These are phyloP conservation scores for Novumbra hubbsi DNA, from an alignment of 2,797 vertebrate species.

Conservation along the genomic window DNA sequence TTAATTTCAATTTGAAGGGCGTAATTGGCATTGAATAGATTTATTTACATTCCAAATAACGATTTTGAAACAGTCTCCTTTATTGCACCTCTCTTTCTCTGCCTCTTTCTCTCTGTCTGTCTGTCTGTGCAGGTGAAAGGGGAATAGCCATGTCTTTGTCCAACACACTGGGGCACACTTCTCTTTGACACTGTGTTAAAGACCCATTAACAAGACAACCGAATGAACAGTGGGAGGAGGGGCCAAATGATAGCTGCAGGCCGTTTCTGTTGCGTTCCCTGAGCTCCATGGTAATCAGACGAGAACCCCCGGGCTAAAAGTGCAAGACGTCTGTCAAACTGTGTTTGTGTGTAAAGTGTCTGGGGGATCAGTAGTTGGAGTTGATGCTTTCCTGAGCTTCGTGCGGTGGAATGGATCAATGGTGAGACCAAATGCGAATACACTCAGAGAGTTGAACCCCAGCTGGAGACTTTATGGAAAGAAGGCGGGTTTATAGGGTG, in stretches of 20 bases:
- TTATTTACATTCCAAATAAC: too few relatives aligned
- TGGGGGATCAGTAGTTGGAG: not conserved
- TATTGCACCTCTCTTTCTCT: not conserved
- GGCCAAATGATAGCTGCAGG: constrained; percentile 18
- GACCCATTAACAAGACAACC: constrained; percentile 68
- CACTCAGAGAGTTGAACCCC: not conserved
- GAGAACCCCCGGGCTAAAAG: not conserved
- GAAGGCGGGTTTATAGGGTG: too few relatives aligned
- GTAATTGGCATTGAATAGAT: too few relatives aligned
- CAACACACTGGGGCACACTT: constrained; percentile 52
- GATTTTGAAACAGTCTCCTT: not conserved
- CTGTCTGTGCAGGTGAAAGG: constrained; percentile 60
- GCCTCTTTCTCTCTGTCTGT: not conserved
- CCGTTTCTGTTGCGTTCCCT: not conserved
- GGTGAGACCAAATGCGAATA: not conserved
- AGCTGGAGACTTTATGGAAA: too few relatives aligned
- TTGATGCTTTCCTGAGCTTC: not conserved
- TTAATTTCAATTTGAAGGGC: too few relatives aligned
- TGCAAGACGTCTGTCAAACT: not conserved
- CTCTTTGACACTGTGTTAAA: constrained; percentile 72
- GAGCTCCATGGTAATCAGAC: not conserved
- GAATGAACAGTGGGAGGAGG: constrained; percentile 42
- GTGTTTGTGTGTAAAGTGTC: not conserved
- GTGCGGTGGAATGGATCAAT: not conserved
- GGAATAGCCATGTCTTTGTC: constrained; percentile 56